These are phyloP conservation scores for Sebastolobus alascanus DNA, from an alignment of 2,797 vertebrate species.

Conservation along the genomic window DNA sequence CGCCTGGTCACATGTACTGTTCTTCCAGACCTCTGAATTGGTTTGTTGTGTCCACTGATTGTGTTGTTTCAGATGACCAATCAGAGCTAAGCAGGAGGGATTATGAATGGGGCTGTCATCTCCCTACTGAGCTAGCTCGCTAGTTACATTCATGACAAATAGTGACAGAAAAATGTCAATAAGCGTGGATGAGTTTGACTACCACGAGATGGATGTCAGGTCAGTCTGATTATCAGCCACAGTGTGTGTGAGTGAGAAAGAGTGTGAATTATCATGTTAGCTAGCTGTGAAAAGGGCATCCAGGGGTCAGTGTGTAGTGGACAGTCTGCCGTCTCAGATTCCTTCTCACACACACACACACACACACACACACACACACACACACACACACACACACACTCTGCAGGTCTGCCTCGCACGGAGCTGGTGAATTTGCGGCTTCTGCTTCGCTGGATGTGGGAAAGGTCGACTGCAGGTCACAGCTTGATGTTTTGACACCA, in stretches of 20 bases:
- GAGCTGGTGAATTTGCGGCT: constrained; percentile 75
- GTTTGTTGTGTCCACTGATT: background rate
- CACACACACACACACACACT: constrained; percentile 26
- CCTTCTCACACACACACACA: constrained; percentile 27
- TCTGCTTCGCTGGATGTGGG: constrained; percentile 70
- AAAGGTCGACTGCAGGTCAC: constrained; percentile 77
- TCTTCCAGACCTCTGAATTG: background rate
- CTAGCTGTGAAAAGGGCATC: constrained; percentile 61
- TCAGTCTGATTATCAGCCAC: background rate
- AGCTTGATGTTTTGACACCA: constrained; percentile 49
- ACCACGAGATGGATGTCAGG: background rate
- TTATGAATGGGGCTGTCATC: background rate
- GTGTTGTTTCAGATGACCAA: background rate
- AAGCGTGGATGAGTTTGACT: background rate
- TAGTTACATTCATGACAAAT: background rate
- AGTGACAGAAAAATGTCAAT: background rate
- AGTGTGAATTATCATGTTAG: constrained; percentile 42
- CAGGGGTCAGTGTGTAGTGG: constrained; percentile 69
- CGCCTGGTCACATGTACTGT: background rate
- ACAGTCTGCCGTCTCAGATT: constrained; percentile 60
- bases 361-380: background rate
- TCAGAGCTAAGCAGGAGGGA: background rate
- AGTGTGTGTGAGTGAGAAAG: background rate
- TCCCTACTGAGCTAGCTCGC: background rate
- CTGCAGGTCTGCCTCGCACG: constrained; percentile 65